phyloP scores from a whole-genome alignment of 2,797 vertebrate species.

The Zalophus californianus region DNA sequence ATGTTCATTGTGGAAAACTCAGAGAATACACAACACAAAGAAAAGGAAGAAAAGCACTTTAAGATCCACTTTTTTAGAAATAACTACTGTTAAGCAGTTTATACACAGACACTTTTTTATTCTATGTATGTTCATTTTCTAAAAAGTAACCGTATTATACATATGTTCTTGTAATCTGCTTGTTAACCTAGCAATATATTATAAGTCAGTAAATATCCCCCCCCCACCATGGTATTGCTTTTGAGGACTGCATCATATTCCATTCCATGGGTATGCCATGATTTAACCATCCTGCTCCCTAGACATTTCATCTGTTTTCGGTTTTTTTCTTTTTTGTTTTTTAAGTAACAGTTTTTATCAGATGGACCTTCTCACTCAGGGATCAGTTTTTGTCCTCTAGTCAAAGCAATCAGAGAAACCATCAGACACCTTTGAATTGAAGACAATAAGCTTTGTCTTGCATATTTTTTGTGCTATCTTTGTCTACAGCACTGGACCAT shows the following conservation, averaged over 20 bases:
- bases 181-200: neutral
- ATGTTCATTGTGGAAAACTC: slow-evolving; percentile 65
- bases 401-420: neutral
- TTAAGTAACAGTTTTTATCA: neutral
- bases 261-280: neutral
- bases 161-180: neutral
- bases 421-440: neutral
- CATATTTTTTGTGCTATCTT: neutral
- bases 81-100: neutral
- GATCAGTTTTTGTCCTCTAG: neutral
- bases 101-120: neutral
- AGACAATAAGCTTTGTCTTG: neutral
- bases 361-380: neutral
- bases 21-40: slow-evolving; percentile 24
- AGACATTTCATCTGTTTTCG: neutral
- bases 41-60: neutral
- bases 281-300: neutral
- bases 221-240: neutral
- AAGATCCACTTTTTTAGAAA: slow-evolving; percentile 36
- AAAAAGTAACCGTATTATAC: neutral
- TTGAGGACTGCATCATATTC: neutral
- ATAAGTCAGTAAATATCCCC: neutral
- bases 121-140: neutral
- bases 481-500: neutral
- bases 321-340: neutral